Base-by-base conservation (phyloP, 2,888 invertebrate genomes). In the Agonopterix subpropinquella region DNA sequence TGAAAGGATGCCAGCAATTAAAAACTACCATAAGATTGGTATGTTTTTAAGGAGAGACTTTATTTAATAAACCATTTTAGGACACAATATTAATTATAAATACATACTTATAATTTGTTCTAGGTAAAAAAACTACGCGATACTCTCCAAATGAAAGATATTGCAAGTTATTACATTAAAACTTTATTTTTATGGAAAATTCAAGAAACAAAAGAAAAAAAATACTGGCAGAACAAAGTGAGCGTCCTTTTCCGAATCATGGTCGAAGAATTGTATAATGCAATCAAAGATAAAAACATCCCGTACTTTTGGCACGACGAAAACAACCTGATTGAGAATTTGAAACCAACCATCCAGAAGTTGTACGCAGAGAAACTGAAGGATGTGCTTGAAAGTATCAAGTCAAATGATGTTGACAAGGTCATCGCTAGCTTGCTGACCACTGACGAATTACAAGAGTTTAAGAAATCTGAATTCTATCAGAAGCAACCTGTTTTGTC, bases 101-200 rank as follows among this genome's bases (percentile, higher is more conserved):
- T 39, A n/a, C n/a, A n/a, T n/a, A n/a, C n/a, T n/a, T n/a, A n/a
- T 39, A 39, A n/a, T 39, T 42, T 11, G 36, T 70, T 64, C 9
- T 64, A 85, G 85, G 59, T 85, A 2, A 85, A 91, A 77, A 90
- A 90, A 74, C 59, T 91, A 8, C 77, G 90, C 7, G 89, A 90
- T 56, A 70, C 69, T 0, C 68, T 81, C 1, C 65, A 77, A 2
- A 79, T 89, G 73, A 73, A 78, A 44, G 66, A 62, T 1, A 80
- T 91, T 39, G 86, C 89, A 0, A 91, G 91, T 54, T 91, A 91
- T 60, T 91, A 88, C 58, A 90, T 91, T 42, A 91, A 91, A 63
- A 90, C 90, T 0, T 58, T 91, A 2, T 88, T 88, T 54, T 69
- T 90, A 8, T 86, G 89, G 77, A 80, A 84, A 65, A 65, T 80